Evolutionary conservation across 2,797 vertebrate species (phyloP).

Genomic region (Sebastolobus altivelis): DNA sequence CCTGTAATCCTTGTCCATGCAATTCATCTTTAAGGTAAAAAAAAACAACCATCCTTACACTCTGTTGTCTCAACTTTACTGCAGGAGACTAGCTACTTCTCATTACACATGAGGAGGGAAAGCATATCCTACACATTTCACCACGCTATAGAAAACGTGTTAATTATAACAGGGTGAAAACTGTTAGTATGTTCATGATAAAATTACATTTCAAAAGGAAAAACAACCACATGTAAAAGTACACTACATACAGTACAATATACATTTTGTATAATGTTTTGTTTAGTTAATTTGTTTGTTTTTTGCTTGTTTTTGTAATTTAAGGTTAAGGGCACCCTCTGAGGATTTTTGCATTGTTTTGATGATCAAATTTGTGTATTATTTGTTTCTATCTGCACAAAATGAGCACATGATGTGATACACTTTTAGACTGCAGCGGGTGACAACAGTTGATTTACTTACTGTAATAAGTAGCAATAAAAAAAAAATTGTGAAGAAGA

Average conservation of each 20-base stretch:
- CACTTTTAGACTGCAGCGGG: not conserved
- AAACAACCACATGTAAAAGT: not conserved
- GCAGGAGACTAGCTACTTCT: not conserved
- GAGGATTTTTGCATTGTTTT: not conserved
- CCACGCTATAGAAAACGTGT: not conserved
- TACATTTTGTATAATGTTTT: not conserved
- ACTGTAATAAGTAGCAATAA: not conserved
- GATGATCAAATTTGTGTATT: not conserved
- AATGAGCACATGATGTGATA: not conserved
- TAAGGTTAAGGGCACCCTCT: not conserved
- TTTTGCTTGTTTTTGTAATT: not conserved
- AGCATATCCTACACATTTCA: not conserved
- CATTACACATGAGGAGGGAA: not conserved
- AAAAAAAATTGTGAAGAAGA: not conserved
- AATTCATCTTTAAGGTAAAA: conserved; percentile 2
- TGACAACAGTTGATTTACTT: not conserved
- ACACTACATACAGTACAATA: no score
- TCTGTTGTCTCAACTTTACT: not conserved
- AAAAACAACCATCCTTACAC: not conserved
- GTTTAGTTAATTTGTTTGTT: not conserved
- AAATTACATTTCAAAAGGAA: not conserved
- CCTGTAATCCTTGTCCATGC: not conserved
- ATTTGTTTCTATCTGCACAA: not conserved
- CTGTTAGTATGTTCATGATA: not conserved
- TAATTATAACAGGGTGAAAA: not conserved